These are phyloP conservation scores for Fistularia tabacaria DNA, from an alignment of 2,797 vertebrate species.

Conservation along the genomic window DNA sequence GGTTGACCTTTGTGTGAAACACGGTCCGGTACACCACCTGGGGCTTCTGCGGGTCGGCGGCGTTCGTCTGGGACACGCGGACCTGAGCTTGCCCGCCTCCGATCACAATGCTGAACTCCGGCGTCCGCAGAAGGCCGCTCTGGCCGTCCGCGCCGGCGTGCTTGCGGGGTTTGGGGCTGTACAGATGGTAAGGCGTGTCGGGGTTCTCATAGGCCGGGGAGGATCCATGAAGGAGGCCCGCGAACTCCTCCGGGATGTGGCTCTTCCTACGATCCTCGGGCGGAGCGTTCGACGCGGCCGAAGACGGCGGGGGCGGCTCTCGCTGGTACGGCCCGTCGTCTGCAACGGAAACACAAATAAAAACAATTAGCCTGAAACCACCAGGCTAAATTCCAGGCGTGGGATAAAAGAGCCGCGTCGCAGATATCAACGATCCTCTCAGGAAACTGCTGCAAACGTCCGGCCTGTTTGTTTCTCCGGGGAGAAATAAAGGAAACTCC, in stretches of 20 bases:
- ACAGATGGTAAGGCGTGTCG: slow-evolving; percentile 89
- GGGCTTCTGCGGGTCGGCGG: slow-evolving; percentile 79
- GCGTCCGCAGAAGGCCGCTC: slow-evolving; percentile 64
- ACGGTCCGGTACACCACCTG: slow-evolving; percentile 91
- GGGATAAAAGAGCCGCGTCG: slow-evolving; percentile 1
- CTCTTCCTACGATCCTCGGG: slow-evolving; percentile 80
- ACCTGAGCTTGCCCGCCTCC: slow-evolving; percentile 49
- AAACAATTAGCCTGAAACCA: background rate
- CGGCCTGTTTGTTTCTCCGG: slow-evolving; percentile 16
- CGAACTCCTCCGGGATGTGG: slow-evolving; percentile 87
- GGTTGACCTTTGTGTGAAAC: slow-evolving; percentile 88
- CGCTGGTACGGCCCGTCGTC: slow-evolving; percentile 60
- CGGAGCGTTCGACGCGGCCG: slow-evolving; percentile 35
- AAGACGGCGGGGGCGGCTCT: slow-evolving; percentile 38
- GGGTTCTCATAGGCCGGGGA: slow-evolving; percentile 92
- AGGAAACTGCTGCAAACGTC: no score
- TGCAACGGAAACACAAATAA: slow-evolving; percentile 27
- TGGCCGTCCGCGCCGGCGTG: slow-evolving; percentile 64
- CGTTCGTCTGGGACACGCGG: slow-evolving; percentile 50
- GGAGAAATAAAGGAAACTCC: slow-evolving; percentile 29
- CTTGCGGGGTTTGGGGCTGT: slow-evolving; percentile 74
- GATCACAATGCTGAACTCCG: slow-evolving; percentile 64
- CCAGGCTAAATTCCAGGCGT: background rate
- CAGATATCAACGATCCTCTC: no score
- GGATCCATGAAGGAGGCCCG: slow-evolving; percentile 92